These are phyloP conservation scores for Rhogogaster chlorosoma DNA, from an alignment of 2,888 invertebrate species.

Conservation along the genomic window DNA sequence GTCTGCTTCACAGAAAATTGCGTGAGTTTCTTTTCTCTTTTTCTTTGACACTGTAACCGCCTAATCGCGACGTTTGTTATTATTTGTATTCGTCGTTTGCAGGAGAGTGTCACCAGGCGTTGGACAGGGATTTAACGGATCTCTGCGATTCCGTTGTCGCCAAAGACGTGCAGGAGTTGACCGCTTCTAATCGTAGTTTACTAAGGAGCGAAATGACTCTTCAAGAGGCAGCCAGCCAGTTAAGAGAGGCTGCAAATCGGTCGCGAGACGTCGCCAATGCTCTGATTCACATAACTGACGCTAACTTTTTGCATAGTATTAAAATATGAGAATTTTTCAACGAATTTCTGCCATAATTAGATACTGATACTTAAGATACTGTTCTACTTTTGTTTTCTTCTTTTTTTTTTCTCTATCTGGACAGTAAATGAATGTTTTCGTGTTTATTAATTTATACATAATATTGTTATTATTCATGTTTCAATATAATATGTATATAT, in stretches of 20 bases:
- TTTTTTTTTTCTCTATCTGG: too few species aligned
- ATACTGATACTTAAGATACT: background rate
- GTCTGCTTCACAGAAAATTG: slow-evolving; percentile 75
- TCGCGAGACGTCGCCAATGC: slow-evolving; percentile 67
- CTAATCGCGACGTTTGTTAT: background rate
- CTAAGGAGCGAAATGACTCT: slow-evolving; percentile 73
- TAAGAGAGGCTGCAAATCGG: slow-evolving; percentile 68
- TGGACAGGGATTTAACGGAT: slow-evolving; percentile 71
- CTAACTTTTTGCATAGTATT: slow-evolving; percentile 71
- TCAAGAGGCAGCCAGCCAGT: slow-evolving; percentile 74
- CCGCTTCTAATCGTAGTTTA: slow-evolving; percentile 71
- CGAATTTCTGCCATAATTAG: background rate
- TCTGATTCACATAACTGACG: slow-evolving; percentile 68
- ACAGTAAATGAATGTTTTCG: background rate
- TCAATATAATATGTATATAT: background rate
- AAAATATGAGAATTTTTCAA: slow-evolving; percentile 57
- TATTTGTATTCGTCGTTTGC: slow-evolving; percentile 51
- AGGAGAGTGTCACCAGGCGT: slow-evolving; percentile 74
- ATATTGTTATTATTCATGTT: background rate
- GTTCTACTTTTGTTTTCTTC: background rate
- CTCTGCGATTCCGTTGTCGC: slow-evolving; percentile 67
- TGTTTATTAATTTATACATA: slow-evolving; percentile 2
- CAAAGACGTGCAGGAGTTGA: slow-evolving; percentile 69
- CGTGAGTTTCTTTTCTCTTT: slow-evolving; percentile 62
- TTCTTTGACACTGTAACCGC: too few species aligned